Base-by-base conservation (phyloP, 2,113 vertebrate species). In the Eubucco bourcierii region DNA sequence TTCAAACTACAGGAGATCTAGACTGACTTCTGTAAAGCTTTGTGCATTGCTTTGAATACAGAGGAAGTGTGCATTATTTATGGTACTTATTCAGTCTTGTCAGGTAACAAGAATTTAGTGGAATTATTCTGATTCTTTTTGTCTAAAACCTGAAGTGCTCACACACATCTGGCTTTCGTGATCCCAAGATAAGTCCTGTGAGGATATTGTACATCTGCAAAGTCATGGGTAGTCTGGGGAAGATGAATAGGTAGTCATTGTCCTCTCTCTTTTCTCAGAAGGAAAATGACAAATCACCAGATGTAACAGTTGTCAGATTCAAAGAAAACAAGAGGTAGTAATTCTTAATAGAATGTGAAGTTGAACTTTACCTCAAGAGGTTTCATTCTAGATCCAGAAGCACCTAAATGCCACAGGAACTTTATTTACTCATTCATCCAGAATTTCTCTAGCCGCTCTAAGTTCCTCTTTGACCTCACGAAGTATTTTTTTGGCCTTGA, bases 161-260 rank as follows among this genome's bases (percentile, higher is more conserved):
- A 25, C 7, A 33, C 19, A 61, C 15, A 56, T 3, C 27, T 84
- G 67, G 31, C 18, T 85, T 81, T 85, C 28, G 10, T 71, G 24
- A 41, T 7, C 3, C 3, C 9, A 0, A 1, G 56, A 27, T 29
- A n/a, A 18, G 12, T n/a, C 23, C 60, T 58, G 9, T 50, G 41
- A 29, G 14, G 76, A 5, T 19, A 29, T 15, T 2, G 0, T 1
- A 65, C 10, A 13, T 58, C 61, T 92, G 16, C 13, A 34, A 74
- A 46, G 7, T n/a, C 44, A 64, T 12, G 14, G 5, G 5, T 56
- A 8, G 9, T 46, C 18, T 64, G 37, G 10, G 34, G 21, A 93
- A 76, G 24, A 10, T 27, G 15, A 56, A 23, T 4, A 24, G 20
- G n/a, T 7, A 56, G 33, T 59, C 4, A 4, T 60, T 80, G 64